phyloP scores from a whole-genome alignment of 2,113 vertebrate species.

The Rhinolophus sinicus region DNA sequence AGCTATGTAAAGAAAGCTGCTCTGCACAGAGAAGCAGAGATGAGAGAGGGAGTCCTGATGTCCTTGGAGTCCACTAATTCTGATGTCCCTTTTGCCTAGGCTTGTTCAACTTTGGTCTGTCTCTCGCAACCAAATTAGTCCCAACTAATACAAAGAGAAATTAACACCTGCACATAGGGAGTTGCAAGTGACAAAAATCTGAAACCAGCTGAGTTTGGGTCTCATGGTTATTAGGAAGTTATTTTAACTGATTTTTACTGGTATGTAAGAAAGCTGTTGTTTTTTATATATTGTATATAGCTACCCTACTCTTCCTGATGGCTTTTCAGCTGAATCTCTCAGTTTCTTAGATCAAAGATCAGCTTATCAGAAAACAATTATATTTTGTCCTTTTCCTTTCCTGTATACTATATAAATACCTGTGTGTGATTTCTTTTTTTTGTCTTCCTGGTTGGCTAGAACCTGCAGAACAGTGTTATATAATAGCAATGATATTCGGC shows the following conservation, averaged over 20 bases:
- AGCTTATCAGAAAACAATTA: background rate
- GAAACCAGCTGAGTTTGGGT: slow-evolving; percentile 9
- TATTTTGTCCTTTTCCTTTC: slow-evolving; percentile 14
- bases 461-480: background rate
- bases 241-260: background rate
- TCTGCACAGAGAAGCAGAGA: background rate
- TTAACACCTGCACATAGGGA: background rate
- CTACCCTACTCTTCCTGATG: background rate
- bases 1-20: background rate
- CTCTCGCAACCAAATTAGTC: background rate
- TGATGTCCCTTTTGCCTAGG: background rate
- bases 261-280: background rate
- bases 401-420: background rate
- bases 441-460: background rate
- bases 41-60: background rate
- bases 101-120: background rate
- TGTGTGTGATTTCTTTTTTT: background rate
- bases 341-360: background rate
- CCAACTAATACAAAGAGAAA: background rate
- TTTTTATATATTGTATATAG: background rate
- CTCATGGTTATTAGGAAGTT: background rate
- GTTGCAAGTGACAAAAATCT: background rate
- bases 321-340: background rate
- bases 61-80: background rate
- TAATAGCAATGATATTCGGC: background rate